Percentiles rank a stretch among this genome's conserved stretches.
Conservation (phyloP, 2,113 vertebrate species). For the Calyptommatus sinebrachiatus region DNA sequence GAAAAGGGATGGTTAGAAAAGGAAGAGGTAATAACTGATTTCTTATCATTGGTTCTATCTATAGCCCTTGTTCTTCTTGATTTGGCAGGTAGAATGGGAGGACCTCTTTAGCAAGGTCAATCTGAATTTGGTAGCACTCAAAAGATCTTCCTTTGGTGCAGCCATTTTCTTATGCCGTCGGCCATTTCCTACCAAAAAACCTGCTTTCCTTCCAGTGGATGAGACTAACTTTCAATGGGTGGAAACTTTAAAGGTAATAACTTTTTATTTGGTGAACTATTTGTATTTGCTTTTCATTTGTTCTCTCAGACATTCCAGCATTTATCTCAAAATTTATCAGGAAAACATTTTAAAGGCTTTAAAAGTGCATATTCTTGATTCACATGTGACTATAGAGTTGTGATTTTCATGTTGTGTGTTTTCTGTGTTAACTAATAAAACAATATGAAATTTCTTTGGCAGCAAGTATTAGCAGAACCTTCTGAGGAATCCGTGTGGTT, state of each 20-base stretch:
- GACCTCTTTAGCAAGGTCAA: constrained; percentile 69
- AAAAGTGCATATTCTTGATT: background rate
- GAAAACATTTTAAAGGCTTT: background rate
- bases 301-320: background rate
- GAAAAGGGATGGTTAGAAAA: background rate
- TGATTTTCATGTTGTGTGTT: background rate
- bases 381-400: background rate
- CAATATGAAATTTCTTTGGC: background rate
- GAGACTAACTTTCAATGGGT: constrained; percentile 85
- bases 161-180: constrained; percentile 85
- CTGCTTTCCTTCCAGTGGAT: constrained; percentile 79
- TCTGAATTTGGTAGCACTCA: constrained; percentile 76
- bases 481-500: constrained; percentile 83
- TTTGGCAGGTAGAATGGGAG: constrained; percentile 85
- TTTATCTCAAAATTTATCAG: background rate
- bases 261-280: background rate
- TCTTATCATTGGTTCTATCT: background rate
- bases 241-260: constrained; percentile 86
- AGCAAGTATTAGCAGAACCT: constrained; percentile 70
- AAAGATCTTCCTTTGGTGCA: constrained; percentile 87
- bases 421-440: constrained; percentile 20
- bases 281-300: background rate
- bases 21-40: background rate
- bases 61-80: constrained; percentile 13
- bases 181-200: constrained; percentile 54